Evolutionary conservation across 2,888 invertebrate species (phyloP).

Genomic region (Anthrax anthrax): DNA sequence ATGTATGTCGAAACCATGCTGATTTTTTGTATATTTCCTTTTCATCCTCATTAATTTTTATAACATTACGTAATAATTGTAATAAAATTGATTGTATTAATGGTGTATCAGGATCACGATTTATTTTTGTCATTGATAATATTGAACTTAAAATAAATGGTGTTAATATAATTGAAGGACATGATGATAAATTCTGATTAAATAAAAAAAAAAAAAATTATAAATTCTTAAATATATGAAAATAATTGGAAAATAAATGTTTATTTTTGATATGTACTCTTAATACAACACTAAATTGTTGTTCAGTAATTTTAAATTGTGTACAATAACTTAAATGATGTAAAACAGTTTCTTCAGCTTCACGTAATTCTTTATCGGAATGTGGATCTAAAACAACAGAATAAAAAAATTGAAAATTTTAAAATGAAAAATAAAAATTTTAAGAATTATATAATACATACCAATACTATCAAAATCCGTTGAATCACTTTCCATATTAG

Average conservation of each 20-base stretch:
- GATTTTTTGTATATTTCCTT: constrained; percentile 30
- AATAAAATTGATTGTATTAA: constrained; percentile 24
- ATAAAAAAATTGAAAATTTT: not conserved
- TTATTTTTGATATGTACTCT: constrained; percentile 16
- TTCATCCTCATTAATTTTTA: constrained; percentile 34
- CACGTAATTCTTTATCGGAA: constrained; percentile 38
- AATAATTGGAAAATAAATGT: not conserved
- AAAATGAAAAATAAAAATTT: not conserved
- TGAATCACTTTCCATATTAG: constrained; percentile 28
- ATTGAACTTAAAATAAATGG: constrained; percentile 48
- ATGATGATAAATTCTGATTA: constrained; percentile 36
- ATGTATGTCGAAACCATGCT: constrained; percentile 40
- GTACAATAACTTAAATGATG: constrained; percentile 40
- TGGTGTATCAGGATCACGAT: constrained; percentile 30
- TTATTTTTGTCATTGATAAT: constrained; percentile 32
- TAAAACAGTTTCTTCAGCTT: constrained; percentile 46
- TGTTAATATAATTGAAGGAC: constrained; percentile 45
- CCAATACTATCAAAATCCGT: constrained; percentile 32
- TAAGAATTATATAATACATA: too few relatives aligned
- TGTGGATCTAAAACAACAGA: constrained; percentile 29
- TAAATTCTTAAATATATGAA: not conserved
- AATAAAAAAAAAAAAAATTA: constrained; percentile 15
- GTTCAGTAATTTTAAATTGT: constrained; percentile 27
- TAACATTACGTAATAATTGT: constrained; percentile 26
- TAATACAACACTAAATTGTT: constrained; percentile 23